Percentiles rank a stretch among this genome's conserved stretches.
These are phyloP conservation scores for Phymanthus crucifer DNA, from an alignment of 92 coral and sea anemone genomes.

Conservation along the genomic window DNA sequence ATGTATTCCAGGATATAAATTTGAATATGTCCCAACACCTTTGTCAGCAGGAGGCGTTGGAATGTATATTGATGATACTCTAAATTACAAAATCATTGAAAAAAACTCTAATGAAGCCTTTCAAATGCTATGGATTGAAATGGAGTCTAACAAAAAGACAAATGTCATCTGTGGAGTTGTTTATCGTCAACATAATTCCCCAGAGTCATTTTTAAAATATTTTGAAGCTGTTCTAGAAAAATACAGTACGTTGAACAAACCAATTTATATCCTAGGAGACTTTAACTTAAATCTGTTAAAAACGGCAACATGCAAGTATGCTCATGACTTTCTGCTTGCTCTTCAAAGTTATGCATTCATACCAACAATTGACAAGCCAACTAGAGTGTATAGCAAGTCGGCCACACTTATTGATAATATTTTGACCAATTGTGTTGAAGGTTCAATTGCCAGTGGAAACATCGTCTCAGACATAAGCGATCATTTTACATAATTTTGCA, in stretches of 20 bases:
- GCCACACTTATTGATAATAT: slow-evolving; percentile 62
- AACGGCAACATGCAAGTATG: slow-evolving; percentile 23
- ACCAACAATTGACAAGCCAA: slow-evolving; percentile 54
- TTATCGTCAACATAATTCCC: slow-evolving; percentile 43
- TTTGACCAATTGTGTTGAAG: slow-evolving; percentile 33
- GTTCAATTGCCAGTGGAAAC: slow-evolving; percentile 46
- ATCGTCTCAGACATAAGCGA: slow-evolving; percentile 53
- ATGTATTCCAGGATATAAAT: slow-evolving; percentile 43
- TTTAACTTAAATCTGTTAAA: slow-evolving; percentile 37
- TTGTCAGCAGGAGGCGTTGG: slow-evolving; percentile 64
- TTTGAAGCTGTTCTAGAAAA: slow-evolving; percentile 34
- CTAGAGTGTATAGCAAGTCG: slow-evolving; percentile 39
- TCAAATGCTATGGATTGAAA: slow-evolving; percentile 37
- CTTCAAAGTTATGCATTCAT: slow-evolving; percentile 53
- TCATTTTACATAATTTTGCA: slow-evolving; percentile 54
- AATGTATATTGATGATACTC: slow-evolving; percentile 38
- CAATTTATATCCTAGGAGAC: slow-evolving; percentile 44
- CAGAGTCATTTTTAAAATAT: slow-evolving; percentile 25
- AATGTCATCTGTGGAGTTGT: slow-evolving; percentile 39
- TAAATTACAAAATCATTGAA: slow-evolving; percentile 44
- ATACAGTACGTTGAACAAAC: slow-evolving; percentile 9
- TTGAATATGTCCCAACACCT: slow-evolving; percentile 66
- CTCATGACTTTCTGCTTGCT: slow-evolving; percentile 42
- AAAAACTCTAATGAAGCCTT: slow-evolving; percentile 42
- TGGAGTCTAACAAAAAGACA: slow-evolving; percentile 10